Conservation (phyloP, 1,140 invertebrate species). For the Holcopasites calliopsidis region DNA sequence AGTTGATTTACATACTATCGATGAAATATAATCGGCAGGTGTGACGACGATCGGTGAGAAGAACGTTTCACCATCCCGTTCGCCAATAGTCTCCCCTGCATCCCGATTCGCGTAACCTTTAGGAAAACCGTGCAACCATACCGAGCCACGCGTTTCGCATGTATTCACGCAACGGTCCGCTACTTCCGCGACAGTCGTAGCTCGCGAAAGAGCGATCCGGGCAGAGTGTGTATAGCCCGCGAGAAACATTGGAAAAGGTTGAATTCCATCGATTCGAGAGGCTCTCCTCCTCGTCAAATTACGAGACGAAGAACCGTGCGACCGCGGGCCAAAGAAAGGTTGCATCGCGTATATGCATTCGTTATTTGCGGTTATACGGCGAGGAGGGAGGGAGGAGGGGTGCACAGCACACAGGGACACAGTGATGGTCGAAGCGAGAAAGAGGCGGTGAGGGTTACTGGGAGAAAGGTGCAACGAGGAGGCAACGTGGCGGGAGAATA, state of each 20-base stretch:
- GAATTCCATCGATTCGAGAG: slow-evolving; percentile 43
- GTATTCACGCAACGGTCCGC: neutral
- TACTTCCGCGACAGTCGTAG: slow-evolving; percentile 32
- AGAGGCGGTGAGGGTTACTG: slow-evolving; percentile 12
- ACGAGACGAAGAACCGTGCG: slow-evolving; percentile 39
- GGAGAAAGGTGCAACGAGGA: slow-evolving; percentile 9
- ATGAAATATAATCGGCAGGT: no score
- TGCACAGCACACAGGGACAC: no score
- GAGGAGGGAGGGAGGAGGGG: no score
- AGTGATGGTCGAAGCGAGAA: neutral
- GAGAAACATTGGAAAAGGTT: slow-evolving; percentile 42
- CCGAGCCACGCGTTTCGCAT: slow-evolving; percentile 15
- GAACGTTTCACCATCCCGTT: no score
- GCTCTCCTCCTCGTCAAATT: slow-evolving; percentile 48
- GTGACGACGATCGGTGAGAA: no score
- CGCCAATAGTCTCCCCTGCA: no score
- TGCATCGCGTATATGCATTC: slow-evolving; percentile 57
- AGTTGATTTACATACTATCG: no score
- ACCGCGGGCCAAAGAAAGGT: slow-evolving; percentile 51
- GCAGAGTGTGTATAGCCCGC: slow-evolving; percentile 21
- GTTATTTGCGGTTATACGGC: slow-evolving; percentile 53
- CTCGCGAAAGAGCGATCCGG: slow-evolving; percentile 2
- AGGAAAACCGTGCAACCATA: neutral
- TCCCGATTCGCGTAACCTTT: no score
- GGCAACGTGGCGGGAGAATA: slow-evolving; percentile 49